Evolutionary conservation across 1,140 invertebrate genomes (phyloP), one percentile per base, ranked within the genome.

Genomic region (Drosophila santomea): DNA sequence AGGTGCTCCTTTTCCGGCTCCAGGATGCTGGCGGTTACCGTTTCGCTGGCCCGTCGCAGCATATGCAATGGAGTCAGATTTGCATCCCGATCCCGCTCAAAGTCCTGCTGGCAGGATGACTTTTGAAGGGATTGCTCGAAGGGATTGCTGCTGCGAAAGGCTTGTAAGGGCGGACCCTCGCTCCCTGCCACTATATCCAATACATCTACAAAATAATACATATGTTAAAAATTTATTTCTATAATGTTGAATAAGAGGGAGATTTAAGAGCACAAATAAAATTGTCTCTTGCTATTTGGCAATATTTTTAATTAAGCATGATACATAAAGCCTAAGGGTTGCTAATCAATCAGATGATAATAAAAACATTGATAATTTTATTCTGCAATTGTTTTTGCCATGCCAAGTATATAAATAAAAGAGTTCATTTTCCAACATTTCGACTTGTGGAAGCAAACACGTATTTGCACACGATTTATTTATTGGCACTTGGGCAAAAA

Each of bases 1-100:
- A 90, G 68, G 45, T 78, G 88, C 48, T 91, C 59, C 39, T 68
- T 77, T 36, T 91, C 81, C 1, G 78, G 74, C 25, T 88, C 86
- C 52, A 86, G 35, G 4, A 86, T 86, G 25, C 76, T 73, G 23
- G 69, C 66, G 5, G 84, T 83, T 2, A 82, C 83, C 17, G 75
- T 89, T 48, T 77, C 67, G 35, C 84, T 86, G 45, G 66, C 79
- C 0, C 83, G 71, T 3, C 84, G 66, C 35, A 86, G 17, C 23
- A 86, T 50, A 8, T 88, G 79, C 35, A 73, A 45, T 4, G 79
- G 84, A 44, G 67, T 59, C 4, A 72, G 54, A 60, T 74, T 76
- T 41, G n/a, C 17, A 12, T 66, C 67, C 28, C 36, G 35, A n/a
- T 50, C 48, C 3, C 66, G 59, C 1, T 61, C 44, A 3, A 35